Evolutionary conservation across 2,797 vertebrate species (phyloP), one percentile per base, ranked within the genome.

Genomic region (Hemibagrus guttatus): DNA sequence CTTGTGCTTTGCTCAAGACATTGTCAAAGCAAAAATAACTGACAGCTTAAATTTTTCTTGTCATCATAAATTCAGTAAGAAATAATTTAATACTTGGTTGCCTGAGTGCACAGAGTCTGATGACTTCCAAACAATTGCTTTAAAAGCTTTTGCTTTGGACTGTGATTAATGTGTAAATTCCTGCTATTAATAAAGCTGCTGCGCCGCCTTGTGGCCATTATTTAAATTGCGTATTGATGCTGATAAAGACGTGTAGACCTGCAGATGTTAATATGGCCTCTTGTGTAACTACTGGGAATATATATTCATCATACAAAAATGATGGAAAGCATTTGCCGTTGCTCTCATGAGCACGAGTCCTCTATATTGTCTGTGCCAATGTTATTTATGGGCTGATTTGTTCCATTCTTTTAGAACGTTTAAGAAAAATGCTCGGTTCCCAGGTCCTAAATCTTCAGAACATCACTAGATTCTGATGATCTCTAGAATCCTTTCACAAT

Each of bases 171-270:
- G 86, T 63, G 28, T 46, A 69, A 35, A 86, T 31, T 12, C 87
- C 28, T 81, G 31, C 88, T n/a, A 90, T 61, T 91, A 86, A 81
- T 94, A 93, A 87, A 91, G 91, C 93, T 89, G 91, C 92, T 89
- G 91, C 93, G 93, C 95, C 95, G 92, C 93, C 95, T 93, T 88
- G 93, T 95, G 95, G 95, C 31, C 64, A 52, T 89, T 59, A 69
- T n/a, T 52, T 61, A 16, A 58, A 75, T 56, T 78, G 71, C 31
- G 61, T 11, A 16, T 31, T 54, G n/a, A 26, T 54, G 23, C 23
- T 46, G 16, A 26, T 58, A n/a, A 83, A 35, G n/a, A 46, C 54
- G 23, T 58, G 23, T 17, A 56, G 8, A 12, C 23, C 56, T 26
- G n/a, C 6, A 42, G 64, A 79, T 59, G 31, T 2, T 59, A 58